These are phyloP conservation scores for Calliopsis andreniformis DNA, from an alignment of 1,140 invertebrate species.

Conservation along the genomic window DNA sequence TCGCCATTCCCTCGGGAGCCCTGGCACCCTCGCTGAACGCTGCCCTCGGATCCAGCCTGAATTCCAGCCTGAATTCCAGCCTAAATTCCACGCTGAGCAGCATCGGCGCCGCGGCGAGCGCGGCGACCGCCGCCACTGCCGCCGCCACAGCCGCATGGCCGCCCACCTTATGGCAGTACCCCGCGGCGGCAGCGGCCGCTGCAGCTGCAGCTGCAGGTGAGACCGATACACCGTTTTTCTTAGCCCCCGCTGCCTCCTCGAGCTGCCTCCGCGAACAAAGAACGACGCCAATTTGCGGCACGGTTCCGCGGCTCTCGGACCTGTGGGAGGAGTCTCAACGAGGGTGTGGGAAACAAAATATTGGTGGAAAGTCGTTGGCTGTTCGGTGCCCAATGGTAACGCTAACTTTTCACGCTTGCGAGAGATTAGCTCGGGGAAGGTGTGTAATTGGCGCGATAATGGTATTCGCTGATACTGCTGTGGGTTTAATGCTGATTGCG, in stretches of 20 bases:
- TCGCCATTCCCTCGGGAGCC: slow-evolving; percentile 79
- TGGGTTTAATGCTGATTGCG: no score
- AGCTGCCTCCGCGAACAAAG: not conserved
- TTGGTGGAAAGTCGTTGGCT: no score
- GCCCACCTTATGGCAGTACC: slow-evolving; percentile 88
- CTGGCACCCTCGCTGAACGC: slow-evolving; percentile 80
- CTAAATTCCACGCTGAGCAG: slow-evolving; percentile 79
- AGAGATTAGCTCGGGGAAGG: no score
- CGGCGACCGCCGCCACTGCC: slow-evolving; percentile 72
- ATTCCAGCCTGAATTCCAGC: slow-evolving; percentile 80
- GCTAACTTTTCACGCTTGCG: no score
- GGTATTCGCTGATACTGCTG: no score
- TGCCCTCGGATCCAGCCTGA: slow-evolving; percentile 77
- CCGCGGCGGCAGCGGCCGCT: slow-evolving; percentile 77
- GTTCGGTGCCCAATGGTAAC: no score
- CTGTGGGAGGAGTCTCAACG: no score
- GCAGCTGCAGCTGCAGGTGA: slow-evolving; percentile 56
- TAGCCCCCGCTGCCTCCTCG: not conserved
- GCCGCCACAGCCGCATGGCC: slow-evolving; percentile 75
- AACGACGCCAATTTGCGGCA: not conserved
- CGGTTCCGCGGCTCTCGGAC: no score
- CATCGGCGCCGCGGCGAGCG: slow-evolving; percentile 76
- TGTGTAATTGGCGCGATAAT: no score
- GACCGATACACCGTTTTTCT: not conserved
- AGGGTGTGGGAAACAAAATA: no score